A percentile compares a stretch with the other conserved stretches of the same genome.
Evolutionary conservation across 2,888 invertebrate species (phyloP).

Genomic region (Hydropsyche betteni): DNA sequence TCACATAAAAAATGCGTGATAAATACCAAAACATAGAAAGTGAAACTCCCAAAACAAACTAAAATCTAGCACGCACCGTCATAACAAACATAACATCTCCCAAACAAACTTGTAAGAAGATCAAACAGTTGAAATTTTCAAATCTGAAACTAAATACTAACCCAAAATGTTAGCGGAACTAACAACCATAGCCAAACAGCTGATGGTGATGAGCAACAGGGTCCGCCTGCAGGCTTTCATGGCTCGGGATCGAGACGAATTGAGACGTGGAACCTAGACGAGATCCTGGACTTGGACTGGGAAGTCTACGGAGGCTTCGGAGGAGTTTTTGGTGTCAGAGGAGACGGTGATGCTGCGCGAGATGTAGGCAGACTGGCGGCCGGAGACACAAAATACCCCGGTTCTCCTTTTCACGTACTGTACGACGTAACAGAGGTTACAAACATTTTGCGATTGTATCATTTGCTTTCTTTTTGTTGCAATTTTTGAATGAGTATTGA

Average conservation of each 20-base stretch:
- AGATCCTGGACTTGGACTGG: too few relatives aligned
- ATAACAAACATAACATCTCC: too few relatives aligned
- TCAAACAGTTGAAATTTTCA: too few relatives aligned
- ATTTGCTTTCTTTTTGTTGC: not conserved
- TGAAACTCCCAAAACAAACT: too few relatives aligned
- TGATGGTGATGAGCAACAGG: conserved; percentile 30
- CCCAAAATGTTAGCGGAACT: conserved; percentile 37
- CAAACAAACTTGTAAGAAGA: too few relatives aligned
- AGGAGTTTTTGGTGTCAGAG: not conserved
- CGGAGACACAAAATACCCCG: conserved; percentile 34
- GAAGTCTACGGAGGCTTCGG: not conserved
- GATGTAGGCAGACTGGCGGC: conserved; percentile 16
- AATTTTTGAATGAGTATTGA: not conserved
- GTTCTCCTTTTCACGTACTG: conserved; percentile 37
- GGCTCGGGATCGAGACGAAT: not conserved
- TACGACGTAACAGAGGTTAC: conserved; percentile 7
- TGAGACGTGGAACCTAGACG: not conserved
- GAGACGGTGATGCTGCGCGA: conserved; percentile 35
- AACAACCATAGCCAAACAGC: conserved; percentile 31
- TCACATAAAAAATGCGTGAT: too few relatives aligned
- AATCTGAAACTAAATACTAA: conserved; percentile 23
- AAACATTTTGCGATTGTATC: conserved; percentile 11
- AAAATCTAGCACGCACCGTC: too few relatives aligned
- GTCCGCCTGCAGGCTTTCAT: conserved; percentile 38
- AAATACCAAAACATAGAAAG: too few relatives aligned